Base-by-base conservation (phyloP, 2,113 vertebrate species). In the Caranx ignobilis region DNA sequence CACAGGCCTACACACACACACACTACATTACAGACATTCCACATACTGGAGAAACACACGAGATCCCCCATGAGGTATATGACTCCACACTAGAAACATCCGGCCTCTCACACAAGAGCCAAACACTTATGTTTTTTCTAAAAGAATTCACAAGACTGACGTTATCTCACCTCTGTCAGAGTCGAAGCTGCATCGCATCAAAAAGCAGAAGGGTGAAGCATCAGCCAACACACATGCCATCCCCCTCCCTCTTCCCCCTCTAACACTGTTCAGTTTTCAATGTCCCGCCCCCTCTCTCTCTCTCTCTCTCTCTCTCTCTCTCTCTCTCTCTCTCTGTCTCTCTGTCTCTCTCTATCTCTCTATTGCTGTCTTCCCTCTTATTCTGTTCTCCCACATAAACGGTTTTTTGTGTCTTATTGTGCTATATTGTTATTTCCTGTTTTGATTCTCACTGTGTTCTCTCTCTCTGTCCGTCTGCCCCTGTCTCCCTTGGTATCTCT, bases 1-100 rank as follows among this genome's bases (percentile, higher is more conserved):
- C 55, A 50, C 52, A 48, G 71, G 39, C 34, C 59, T 9, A 67
- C 72, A 71, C 47, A 60, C 69, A 62, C 62, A 77, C 41, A 39
- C 84, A 78, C 61, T 31, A 68, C 86, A 89, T 91, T 79, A 83
- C 91, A 89, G 52, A 71, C 87, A 93, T 90, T 93, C 89, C 86
- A 87, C 90, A 90, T 62, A 31, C 9, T 84, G 83, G 63, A 71
- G 83, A 83, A 84, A 90, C 78, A 83, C 52, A 55, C 3, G n/a
- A 71, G 73, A 35, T 81, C 81, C 72, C 84, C 67, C 39, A 55
- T 52, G 85, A 82, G 88, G 41, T 35, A 74, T 86, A 74, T 86
- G 85, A 87, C 82, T 85, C 59, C 66, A 89, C 71, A 15, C 60
- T 55, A 10, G 37, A 79, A 61, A 77, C 57, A 90, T 89, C 81